These are phyloP conservation scores for Mya arenaria DNA, from an alignment of 1,140 invertebrate species.

Conservation along the genomic window DNA sequence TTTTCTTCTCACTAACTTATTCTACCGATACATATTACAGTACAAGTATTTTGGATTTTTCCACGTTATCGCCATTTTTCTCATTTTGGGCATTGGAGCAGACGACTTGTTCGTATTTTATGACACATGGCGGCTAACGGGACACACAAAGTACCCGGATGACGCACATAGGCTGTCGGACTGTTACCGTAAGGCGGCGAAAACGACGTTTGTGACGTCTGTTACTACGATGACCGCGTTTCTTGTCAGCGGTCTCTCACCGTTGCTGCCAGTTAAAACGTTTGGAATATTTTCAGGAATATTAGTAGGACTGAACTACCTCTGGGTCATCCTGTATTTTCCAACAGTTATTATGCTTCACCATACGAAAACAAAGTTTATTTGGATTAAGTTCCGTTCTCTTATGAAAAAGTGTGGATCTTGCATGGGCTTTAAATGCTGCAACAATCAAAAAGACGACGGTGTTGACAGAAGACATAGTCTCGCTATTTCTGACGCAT, in stretches of 20 bases:
- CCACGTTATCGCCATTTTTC: constrained; percentile 73
- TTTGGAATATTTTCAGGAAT: constrained; percentile 76
- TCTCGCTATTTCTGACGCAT: background rate
- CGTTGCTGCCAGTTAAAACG: constrained; percentile 67
- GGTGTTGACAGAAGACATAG: background rate
- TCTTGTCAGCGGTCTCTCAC: constrained; percentile 67
- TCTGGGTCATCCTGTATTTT: constrained; percentile 76
- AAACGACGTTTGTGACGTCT: constrained; percentile 75
- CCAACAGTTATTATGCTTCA: constrained; percentile 75
- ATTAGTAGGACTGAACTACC: constrained; percentile 73
- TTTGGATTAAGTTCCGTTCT: constrained; percentile 20
- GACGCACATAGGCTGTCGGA: constrained; percentile 72
- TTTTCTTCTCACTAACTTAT: constrained; percentile 70
- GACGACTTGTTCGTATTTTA: constrained; percentile 77
- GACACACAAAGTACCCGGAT: constrained; percentile 55
- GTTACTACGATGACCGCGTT: constrained; percentile 76
- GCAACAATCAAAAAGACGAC: background rate
- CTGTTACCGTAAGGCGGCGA: constrained; percentile 70
- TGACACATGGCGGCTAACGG: constrained; percentile 71
- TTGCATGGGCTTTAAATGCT: background rate
- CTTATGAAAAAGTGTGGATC: background rate
- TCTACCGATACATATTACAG: constrained; percentile 69
- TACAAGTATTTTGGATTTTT: constrained; percentile 76
- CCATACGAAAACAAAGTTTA: constrained; percentile 60
- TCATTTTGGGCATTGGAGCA: constrained; percentile 76